Percentiles rank a stretch among this genome's conserved stretches.
Evolutionary conservation across 2,797 vertebrate species (phyloP).

Genomic region (Zalophus californianus): DNA sequence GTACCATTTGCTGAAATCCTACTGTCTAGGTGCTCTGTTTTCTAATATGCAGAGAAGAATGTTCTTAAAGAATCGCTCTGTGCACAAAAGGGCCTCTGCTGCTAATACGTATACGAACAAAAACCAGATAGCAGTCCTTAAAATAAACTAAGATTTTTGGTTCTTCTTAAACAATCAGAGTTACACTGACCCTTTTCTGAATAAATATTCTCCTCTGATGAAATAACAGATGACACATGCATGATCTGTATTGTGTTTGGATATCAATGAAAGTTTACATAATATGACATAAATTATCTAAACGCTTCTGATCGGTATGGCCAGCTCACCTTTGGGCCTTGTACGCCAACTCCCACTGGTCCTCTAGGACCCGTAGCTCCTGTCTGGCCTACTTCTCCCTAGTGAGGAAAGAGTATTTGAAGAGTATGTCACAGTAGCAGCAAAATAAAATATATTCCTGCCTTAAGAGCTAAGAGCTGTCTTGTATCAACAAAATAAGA

Average conservation of each 20-base stretch:
- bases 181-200: neutral
- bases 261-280: neutral
- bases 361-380: slow-evolving; percentile 90
- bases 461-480: neutral
- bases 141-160: neutral
- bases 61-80: neutral
- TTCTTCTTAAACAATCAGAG: neutral
- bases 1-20: neutral
- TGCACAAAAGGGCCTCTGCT: neutral
- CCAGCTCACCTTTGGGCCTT: slow-evolving; percentile 90
- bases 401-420: slow-evolving; percentile 62
- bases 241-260: neutral
- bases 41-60: neutral
- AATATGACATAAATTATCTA: neutral
- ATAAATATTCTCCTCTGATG: neutral
- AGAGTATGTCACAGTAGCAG: neutral
- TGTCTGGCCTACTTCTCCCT: slow-evolving; percentile 91
- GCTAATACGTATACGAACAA: neutral
- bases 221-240: neutral
- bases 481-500: slow-evolving; percentile 1
- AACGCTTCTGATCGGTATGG: neutral
- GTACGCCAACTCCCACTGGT: slow-evolving; percentile 87
- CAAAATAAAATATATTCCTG: slow-evolving; percentile 15
- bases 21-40: neutral
- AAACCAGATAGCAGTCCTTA: neutral